Evolutionary conservation across 2,888 invertebrate species (phyloP).

Genomic region (Venustoraphidia nigricollis): DNA sequence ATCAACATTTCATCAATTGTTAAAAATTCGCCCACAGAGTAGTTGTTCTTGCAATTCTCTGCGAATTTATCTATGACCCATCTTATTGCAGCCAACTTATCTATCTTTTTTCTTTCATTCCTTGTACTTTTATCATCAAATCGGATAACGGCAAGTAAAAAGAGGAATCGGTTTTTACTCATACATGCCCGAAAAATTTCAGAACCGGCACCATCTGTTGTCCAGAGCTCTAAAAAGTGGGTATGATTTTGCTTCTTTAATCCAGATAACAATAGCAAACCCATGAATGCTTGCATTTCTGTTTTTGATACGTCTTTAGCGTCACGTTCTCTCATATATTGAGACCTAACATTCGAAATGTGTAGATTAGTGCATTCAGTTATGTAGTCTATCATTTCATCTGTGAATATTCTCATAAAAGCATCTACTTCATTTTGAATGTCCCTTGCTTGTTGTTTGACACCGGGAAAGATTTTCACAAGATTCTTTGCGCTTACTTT

Average conservation of each 20-base stretch:
- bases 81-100: conserved; percentile 10
- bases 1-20: conserved; percentile 1
- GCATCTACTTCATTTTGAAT: conserved; percentile 5
- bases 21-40: neutral
- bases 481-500: no score
- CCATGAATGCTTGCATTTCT: conserved; percentile 13
- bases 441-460: neutral
- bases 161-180: conserved; percentile 5
- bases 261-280: conserved; percentile 11
- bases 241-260: conserved; percentile 13
- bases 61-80: conserved; percentile 6
- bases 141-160: conserved; percentile 8
- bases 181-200: conserved; percentile 11
- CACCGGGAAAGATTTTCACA: no score
- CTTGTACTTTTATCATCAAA: conserved; percentile 8
- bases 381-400: conserved; percentile 12
- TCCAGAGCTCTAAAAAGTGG: conserved; percentile 13
- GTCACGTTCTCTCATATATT: conserved; percentile 10
- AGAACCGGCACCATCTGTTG: conserved; percentile 11
- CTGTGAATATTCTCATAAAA: conserved; percentile 8
- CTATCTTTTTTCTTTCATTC: conserved; percentile 1
- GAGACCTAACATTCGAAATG: conserved; percentile 9
- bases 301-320: conserved; percentile 10
- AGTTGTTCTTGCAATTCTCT: conserved; percentile 8
- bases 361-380: conserved; percentile 13